Conservation (phyloP, 2,888 invertebrate genomes). For the Hermaeophaga mercurialis region DNA sequence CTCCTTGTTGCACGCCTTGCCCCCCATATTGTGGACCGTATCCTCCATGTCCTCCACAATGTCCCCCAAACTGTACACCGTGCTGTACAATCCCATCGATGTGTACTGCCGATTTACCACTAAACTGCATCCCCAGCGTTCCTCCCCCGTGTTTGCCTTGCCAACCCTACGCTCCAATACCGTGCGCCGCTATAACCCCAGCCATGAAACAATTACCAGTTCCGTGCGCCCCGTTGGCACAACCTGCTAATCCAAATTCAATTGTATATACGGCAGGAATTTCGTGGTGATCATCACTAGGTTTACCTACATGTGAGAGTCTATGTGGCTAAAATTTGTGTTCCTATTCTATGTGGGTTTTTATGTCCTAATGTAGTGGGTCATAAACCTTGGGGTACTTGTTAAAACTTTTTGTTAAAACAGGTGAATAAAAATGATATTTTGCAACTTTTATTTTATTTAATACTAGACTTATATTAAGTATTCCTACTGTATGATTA, state of each 20-base stretch:
- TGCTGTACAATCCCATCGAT: slow-evolving; percentile 4
- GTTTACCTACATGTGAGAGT: too few relatives aligned
- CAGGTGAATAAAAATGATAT: too few relatives aligned
- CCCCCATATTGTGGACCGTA: background rate
- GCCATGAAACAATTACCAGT: background rate
- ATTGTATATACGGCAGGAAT: slow-evolving; percentile 1
- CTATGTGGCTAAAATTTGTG: too few relatives aligned
- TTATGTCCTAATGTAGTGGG: too few relatives aligned
- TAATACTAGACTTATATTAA: too few relatives aligned
- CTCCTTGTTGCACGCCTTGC: background rate
- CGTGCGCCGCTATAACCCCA: background rate
- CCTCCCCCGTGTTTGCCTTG: slow-evolving; percentile 2
- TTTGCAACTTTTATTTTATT: too few relatives aligned
- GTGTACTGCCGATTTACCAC: background rate
- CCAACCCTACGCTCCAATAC: background rate
- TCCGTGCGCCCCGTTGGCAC: background rate
- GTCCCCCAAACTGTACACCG: background rate
- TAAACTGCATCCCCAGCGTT: background rate
- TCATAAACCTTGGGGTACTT: too few relatives aligned
- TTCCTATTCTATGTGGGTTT: too few relatives aligned
- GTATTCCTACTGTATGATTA: too few relatives aligned
- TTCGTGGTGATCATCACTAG: too few relatives aligned
- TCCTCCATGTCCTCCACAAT: slow-evolving; percentile 1
- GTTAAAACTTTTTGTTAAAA: too few relatives aligned
- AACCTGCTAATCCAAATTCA: background rate